Conservation (phyloP, 37 sponge, comb jelly and placozoan genomes). For the Ianthella basta region DNA sequence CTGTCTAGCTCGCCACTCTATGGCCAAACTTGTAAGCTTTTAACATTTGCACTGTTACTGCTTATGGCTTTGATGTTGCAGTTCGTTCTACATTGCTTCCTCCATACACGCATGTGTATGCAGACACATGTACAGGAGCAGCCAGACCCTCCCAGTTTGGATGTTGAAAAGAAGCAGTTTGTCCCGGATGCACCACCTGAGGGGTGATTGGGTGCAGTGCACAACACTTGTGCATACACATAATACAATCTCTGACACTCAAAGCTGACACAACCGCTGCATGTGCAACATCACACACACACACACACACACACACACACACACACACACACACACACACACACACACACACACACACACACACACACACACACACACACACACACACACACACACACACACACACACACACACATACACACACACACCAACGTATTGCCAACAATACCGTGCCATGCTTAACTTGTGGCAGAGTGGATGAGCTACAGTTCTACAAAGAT, state of each 20-base stretch:
- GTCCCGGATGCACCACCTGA: background rate
- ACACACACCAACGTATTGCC: background rate
- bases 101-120: too few species aligned
- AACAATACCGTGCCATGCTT: background rate
- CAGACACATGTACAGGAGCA: too few species aligned
- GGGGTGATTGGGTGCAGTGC: background rate
- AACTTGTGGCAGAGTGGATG: conserved; percentile 11
- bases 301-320: conserved; percentile 44
- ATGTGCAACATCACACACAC: conserved; percentile 6
- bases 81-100: too few species aligned
- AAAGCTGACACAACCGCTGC: background rate
- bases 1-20: too few species aligned
- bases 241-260: background rate
- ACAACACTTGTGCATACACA: background rate
- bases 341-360: conserved; percentile 42
- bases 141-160: background rate
- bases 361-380: conserved; percentile 31
- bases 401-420: background rate
- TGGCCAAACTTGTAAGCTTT: too few species aligned
- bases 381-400: conserved; percentile 38
- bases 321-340: conserved; percentile 44
- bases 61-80: too few species aligned
- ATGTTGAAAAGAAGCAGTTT: background rate
- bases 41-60: background rate
- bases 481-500: conserved; percentile 37